A percentile compares a stretch with the other conserved stretches of the same genome.
These are phyloP conservation scores for Leptothorax acervorum DNA, from an alignment of 2,888 invertebrate genomes.

Conservation along the genomic window DNA sequence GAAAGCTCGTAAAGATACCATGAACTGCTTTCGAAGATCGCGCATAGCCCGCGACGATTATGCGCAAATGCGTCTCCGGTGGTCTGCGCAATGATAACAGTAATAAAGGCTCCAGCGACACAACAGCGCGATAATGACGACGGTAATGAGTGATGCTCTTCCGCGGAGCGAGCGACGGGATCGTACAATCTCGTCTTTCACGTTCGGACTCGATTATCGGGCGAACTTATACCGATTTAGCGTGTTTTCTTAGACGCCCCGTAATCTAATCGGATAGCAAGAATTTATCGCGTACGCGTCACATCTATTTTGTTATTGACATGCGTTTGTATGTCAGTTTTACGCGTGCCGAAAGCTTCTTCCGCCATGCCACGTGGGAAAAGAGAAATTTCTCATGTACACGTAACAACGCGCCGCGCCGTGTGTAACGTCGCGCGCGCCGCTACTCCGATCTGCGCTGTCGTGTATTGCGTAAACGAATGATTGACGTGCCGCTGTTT, in stretches of 20 bases:
- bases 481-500: slow-evolving; percentile 65
- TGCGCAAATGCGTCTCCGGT: slow-evolving; percentile 72
- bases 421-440: slow-evolving; percentile 26
- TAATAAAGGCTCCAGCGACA: slow-evolving; percentile 72
- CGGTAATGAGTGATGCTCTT: slow-evolving; percentile 55
- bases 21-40: slow-evolving; percentile 15
- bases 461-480: slow-evolving; percentile 72
- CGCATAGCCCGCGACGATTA: slow-evolving; percentile 56
- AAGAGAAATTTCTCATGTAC: slow-evolving; percentile 55
- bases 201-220: not conserved
- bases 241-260: not conserved
- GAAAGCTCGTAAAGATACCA: not conserved
- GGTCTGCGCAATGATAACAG: slow-evolving; percentile 80
- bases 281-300: not conserved
- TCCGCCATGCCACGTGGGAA: slow-evolving; percentile 33
- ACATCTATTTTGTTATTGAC: not conserved
- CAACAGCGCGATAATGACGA: slow-evolving; percentile 68
- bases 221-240: not conserved
- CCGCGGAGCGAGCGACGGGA: slow-evolving; percentile 5
- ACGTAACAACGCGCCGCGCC: slow-evolving; percentile 28
- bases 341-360: slow-evolving; percentile 18
- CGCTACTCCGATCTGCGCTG: slow-evolving; percentile 23
- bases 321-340: not conserved
- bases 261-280: not conserved
- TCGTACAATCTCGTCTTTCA: not conserved